phyloP scores from a whole-genome alignment of 2,113 vertebrate species.

The Lipotes vexillifer region DNA sequence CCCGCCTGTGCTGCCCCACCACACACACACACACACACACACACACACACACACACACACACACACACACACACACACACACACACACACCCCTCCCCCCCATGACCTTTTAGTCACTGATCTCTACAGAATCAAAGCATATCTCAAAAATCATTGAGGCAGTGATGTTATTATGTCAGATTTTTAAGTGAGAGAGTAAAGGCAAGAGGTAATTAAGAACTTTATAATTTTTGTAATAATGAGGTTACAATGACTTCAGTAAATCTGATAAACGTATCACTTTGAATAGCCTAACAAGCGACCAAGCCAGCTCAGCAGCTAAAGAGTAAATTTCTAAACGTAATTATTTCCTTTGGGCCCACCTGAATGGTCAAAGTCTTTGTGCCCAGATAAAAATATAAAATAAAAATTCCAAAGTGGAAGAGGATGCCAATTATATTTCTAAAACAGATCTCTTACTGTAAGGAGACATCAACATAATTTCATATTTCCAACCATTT shows the following conservation, averaged over 20 bases:
- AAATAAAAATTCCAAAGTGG: background rate
- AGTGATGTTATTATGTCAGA: background rate
- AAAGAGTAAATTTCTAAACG: background rate
- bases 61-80: no score
- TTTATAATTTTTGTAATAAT: background rate
- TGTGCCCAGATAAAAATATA: background rate
- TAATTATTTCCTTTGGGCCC: background rate
- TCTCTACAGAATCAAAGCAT: background rate
- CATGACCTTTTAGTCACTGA: background rate
- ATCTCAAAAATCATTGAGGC: background rate
- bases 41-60: no score
- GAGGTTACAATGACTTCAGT: background rate
- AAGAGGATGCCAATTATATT: background rate
- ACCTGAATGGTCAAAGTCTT: background rate
- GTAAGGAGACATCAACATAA: background rate
- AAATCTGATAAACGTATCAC: background rate
- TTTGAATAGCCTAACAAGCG: background rate
- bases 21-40: background rate
- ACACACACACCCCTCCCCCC: no score
- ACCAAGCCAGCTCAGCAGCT: background rate
- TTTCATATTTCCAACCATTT: background rate
- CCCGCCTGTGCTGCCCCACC: background rate
- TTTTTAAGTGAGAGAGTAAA: conserved; percentile 11
- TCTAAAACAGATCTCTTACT: background rate
- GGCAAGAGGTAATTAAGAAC: background rate